Base-by-base conservation (phyloP, 1,140 invertebrate genomes). In the Rhynchophorus ferrugineus region DNA sequence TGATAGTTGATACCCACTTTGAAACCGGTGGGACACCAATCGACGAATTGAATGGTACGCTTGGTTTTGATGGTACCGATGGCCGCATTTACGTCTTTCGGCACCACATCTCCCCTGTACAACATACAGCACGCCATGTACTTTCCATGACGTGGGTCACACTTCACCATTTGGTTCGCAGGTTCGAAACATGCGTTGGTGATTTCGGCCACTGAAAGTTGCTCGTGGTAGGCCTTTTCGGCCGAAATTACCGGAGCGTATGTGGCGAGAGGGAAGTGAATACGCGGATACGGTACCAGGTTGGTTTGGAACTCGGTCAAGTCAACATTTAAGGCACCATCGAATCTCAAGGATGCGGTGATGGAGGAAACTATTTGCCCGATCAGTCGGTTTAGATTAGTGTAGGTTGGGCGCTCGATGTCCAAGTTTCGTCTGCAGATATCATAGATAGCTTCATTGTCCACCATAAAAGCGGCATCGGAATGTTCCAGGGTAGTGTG, bases 121-220 rank as follows among this genome's bases (percentile, higher is more conserved):
- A 58, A 42, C 47, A 78, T 83, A 75, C 84, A 82, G 75, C 88
- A 89, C 16, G 87, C 87, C 88, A 92, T 91, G 78, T 89, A 91
- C 65, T 92, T 91, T 55, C 89, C 89, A 69, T 88, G 83, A 60
- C 87, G 78, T 7, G 89, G 89, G 68, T 91, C 87, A 70, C 89
- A 91, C 70, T 91, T 92, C n/a, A 92, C 88, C 89, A 92, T 91
- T 76, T 91, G 89, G 74, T 89, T 92, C 61, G 83, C 81, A 29
- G 87, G 84, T 69, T 91, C 88, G 71, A 92, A 92, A 71, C 87
- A 90, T n/a, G 86, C 83, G 69, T 85, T 89, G 63, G 89, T 92
- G 64, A 92, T 91, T 68, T 92, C 89, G 22, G 83, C 80, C n/a
- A 92, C 84, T 6, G 82, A 84, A 6, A 55, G 39, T 29, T 55